A percentile compares a stretch with the other conserved stretches of the same genome.
Evolutionary conservation across 2,797 vertebrate species (phyloP).

Genomic region (Pteropus rufus): DNA sequence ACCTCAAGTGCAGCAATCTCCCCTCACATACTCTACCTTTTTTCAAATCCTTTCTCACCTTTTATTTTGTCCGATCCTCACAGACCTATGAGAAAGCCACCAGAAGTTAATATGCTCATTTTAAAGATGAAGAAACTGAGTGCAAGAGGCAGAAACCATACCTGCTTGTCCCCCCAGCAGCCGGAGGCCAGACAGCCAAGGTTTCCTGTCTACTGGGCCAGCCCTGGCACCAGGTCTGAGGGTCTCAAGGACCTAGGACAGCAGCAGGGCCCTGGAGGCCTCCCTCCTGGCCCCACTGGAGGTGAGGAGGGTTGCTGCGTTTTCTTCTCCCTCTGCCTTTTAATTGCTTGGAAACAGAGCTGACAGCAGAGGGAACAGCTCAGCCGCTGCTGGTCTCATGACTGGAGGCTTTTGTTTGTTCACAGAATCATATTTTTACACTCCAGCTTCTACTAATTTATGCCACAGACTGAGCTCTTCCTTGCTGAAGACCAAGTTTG

Average conservation of each 20-base stretch:
- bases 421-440: constrained; percentile 77
- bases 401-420: constrained; percentile 75
- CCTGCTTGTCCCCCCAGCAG: not conserved
- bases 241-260: not conserved
- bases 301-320: too few relatives aligned
- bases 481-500: constrained; percentile 43
- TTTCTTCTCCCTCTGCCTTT: constrained; percentile 41
- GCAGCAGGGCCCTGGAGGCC: not conserved
- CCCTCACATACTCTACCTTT: not conserved
- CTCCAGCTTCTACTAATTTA: constrained; percentile 72
- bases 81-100: not conserved
- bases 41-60: not conserved
- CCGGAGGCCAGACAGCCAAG: not conserved
- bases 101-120: not conserved
- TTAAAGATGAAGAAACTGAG: constrained; percentile 32
- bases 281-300: not conserved
- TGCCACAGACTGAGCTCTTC: constrained; percentile 56
- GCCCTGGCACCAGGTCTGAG: not conserved
- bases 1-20: not conserved
- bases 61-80: not conserved
- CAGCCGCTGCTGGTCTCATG: constrained; percentile 56
- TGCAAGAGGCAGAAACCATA: not conserved
- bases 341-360: constrained; percentile 74
- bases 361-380: constrained; percentile 53
- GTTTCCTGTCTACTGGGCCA: not conserved